These are phyloP conservation scores for Drosophila bipectinata DNA, from an alignment of 1,140 invertebrate species.

Conservation along the genomic window DNA sequence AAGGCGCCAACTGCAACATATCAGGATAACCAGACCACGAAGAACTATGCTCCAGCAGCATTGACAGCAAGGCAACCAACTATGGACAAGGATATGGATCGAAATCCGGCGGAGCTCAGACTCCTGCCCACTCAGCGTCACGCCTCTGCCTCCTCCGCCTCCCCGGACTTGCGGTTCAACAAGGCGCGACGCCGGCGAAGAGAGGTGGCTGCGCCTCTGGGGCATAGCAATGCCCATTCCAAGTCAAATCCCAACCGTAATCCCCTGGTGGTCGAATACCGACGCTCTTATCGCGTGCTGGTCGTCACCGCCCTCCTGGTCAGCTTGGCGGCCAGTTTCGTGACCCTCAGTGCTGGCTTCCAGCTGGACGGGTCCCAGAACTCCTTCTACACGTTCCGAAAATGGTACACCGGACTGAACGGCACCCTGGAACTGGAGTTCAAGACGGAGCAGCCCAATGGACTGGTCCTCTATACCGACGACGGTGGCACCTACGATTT, in stretches of 20 bases:
- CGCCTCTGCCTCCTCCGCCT: constrained; percentile 41
- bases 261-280: constrained; percentile 54
- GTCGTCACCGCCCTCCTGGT: constrained; percentile 68
- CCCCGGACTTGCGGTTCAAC: constrained; percentile 64
- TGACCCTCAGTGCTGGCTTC: constrained; percentile 85
- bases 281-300: constrained; percentile 70
- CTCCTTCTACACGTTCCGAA: constrained; percentile 94
- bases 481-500: constrained; percentile 97
- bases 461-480: constrained; percentile 95
- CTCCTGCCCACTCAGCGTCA: constrained; percentile 26
- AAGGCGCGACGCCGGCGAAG: constrained; percentile 71
- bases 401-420: constrained; percentile 94
- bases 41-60: constrained; percentile 52
- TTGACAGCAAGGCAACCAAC: constrained; percentile 54
- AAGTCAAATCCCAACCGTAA: background rate
- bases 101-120: constrained; percentile 29
- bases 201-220: constrained; percentile 9
- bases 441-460: constrained; percentile 95
- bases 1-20: constrained; percentile 77
- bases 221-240: constrained; percentile 11
- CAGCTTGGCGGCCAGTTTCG: constrained; percentile 64
- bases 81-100: constrained; percentile 46
- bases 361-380: constrained; percentile 92
- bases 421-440: constrained; percentile 96
- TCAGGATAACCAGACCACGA: constrained; percentile 34